Conservation (phyloP, 2,113 vertebrate genomes). For the Clarias batrachus region DNA sequence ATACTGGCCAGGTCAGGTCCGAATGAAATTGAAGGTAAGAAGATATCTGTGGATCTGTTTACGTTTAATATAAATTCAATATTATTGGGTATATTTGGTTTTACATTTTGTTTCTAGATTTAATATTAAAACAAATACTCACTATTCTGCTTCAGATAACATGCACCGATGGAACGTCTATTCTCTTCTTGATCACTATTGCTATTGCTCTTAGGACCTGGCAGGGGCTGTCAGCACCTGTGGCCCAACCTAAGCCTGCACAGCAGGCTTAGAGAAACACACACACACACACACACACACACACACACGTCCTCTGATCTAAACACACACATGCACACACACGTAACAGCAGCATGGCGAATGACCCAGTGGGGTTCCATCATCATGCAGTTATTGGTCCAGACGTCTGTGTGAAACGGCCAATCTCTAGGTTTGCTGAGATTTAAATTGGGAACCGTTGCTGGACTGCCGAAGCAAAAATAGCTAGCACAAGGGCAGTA, state of each 20-base stretch:
- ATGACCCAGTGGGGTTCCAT: conserved; percentile 41
- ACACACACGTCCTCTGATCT: conserved; percentile 37
- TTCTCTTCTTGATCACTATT: conserved; percentile 41
- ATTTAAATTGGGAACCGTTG: conserved; percentile 9
- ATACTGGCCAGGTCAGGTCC: conserved; percentile 10
- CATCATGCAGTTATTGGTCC: conserved; percentile 18
- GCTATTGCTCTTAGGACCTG: conserved; percentile 50
- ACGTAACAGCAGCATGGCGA: conserved; percentile 14
- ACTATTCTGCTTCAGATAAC: conserved; percentile 34
- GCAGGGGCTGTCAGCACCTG: conserved; percentile 48
- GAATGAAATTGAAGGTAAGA: conserved; percentile 9
- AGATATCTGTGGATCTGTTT: conserved; percentile 44
- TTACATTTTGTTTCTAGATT: not conserved
- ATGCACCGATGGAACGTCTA: conserved; percentile 35
- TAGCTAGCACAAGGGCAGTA: conserved; percentile 18
- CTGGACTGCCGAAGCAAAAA: conserved; percentile 35
- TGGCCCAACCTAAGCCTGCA: conserved; percentile 7
- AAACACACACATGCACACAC: conserved; percentile 21
- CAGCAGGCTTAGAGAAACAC: conserved; percentile 47
- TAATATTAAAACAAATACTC: not conserved
- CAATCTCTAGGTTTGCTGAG: conserved; percentile 13
- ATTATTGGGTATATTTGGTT: not conserved
- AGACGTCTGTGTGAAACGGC: conserved; percentile 37
- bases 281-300: not conserved
- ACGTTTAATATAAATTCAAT: not conserved